phyloP scores from a whole-genome alignment of 2,888 invertebrate species.

The Tetranychus piercei region DNA sequence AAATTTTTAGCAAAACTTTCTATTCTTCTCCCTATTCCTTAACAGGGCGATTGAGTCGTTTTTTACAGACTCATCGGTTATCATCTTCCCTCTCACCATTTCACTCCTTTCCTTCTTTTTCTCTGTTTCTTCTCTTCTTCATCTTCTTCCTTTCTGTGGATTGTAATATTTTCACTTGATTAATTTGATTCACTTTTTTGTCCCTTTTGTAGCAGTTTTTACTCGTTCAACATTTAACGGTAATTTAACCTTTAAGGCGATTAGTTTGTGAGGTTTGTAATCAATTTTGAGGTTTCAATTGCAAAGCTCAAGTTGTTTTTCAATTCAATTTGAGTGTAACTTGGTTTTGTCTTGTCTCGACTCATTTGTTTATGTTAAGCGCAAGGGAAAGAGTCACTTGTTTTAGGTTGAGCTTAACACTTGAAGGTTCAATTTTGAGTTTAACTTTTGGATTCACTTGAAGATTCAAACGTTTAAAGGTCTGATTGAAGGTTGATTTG shows the following conservation, averaged over 20 bases:
- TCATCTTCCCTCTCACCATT: no score
- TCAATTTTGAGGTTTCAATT: no score
- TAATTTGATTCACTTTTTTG: not conserved
- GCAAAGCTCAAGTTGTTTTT: no score
- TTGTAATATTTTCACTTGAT: not conserved
- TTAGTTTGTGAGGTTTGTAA: not conserved
- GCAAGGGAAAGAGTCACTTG: no score
- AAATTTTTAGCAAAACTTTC: not conserved
- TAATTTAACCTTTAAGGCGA: not conserved
- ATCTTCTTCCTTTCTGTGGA: not conserved
- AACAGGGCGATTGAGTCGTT: no score
- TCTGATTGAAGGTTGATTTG: not conserved
- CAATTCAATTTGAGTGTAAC: no score
- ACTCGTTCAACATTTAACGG: not conserved
- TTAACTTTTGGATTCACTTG: not conserved
- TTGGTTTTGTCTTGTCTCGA: no score
- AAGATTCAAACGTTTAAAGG: not conserved
- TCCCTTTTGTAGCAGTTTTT: not conserved
- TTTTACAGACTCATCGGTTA: no score
- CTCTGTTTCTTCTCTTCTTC: no score
- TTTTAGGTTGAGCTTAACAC: not conserved
- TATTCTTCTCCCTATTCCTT: no score
- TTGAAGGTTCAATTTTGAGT: not conserved
- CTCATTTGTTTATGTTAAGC: no score
- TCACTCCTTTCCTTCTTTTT: no score